Base-by-base conservation (phyloP, 2,888 invertebrate genomes). In the Drosophila rellima region DNA sequence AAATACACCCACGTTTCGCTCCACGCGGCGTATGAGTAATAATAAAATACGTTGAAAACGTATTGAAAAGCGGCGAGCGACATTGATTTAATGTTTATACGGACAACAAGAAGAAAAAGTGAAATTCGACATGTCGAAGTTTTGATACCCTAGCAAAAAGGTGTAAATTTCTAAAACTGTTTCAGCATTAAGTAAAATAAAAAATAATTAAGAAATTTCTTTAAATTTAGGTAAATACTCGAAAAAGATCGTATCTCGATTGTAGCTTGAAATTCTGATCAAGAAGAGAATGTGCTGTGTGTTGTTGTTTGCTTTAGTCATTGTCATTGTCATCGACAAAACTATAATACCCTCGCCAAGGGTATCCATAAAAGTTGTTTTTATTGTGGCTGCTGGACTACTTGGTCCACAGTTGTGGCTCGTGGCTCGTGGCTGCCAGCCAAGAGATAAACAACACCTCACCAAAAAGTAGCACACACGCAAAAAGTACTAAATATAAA, bases 31-130 rank as follows among this genome's bases (percentile, higher is more conserved):
- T 85, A 83, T 85, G 79, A 74, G 82, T 69, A 82, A 89, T 69
- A 82, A 89, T 83, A 66, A 59, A 83, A 76, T 77, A 37, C 55
- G 61, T 35, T 17, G 33, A 33, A 35, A 55, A 55, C 44, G 33
- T 68, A 87, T 73, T 83, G 88, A 78, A 78, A 84, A 74, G 82
- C 82, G 74, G 63, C 70, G 57, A 85, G 20, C 64, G 86, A 89
- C 82, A 89, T 89, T 89, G 82, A 83, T 89, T 89, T 85, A 85
- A 89, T 89, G 79, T 64, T 78, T 68, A 20, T 60, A 48, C 39
- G 63, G 42, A 47, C 18, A 48, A 37, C 26, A 40, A 39, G 18
- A 5, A n/a, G n/a, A 4, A 3, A 8, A 44, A 3, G 1, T 5
- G 1, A 20, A 1, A 3, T 33, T 13, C 1, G 5, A 5, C 33